Evolutionary conservation across 1,140 invertebrate species (phyloP).

Genomic region (Drosophila sp.): DNA sequence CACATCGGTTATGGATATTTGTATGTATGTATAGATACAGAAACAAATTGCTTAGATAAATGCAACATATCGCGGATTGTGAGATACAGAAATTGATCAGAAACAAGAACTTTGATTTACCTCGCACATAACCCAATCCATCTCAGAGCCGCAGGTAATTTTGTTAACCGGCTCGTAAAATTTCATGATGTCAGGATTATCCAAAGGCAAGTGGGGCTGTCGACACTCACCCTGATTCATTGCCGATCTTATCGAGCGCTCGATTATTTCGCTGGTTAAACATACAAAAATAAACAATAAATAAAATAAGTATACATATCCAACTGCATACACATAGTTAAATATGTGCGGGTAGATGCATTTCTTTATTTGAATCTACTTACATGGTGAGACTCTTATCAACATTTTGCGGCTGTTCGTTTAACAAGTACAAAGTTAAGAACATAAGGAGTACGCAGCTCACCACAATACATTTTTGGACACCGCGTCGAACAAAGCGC

Average conservation of each 20-base stretch:
- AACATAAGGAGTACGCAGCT: conserved; percentile 16
- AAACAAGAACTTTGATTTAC: conserved; percentile 58
- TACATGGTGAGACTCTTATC: conserved; percentile 44
- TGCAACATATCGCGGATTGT: too few species aligned
- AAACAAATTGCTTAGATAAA: too few species aligned
- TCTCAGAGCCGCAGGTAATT: conserved; percentile 87
- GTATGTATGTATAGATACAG: too few species aligned
- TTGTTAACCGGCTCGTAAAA: conserved; percentile 87
- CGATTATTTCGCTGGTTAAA: conserved; percentile 72
- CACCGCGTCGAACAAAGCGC: conserved; percentile 31
- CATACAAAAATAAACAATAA: conserved; percentile 5
- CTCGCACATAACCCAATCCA: conserved; percentile 86
- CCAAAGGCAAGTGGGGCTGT: conserved; percentile 88
- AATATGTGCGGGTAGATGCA: not conserved
- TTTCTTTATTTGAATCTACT: not conserved
- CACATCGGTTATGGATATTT: not conserved
- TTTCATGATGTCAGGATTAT: conserved; percentile 89
- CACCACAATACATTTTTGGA: conserved; percentile 25
- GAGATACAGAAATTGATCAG: too few species aligned
- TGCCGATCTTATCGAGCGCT: conserved; percentile 81
- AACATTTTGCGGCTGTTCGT: conserved; percentile 26
- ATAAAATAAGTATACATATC: conserved; percentile 14
- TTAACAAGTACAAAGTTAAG: conserved; percentile 25
- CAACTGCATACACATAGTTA: too few species aligned
- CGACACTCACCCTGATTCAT: conserved; percentile 86